A percentile compares a stretch with the other conserved stretches of the same genome.
Conservation (phyloP, 53 echinoderm and acorn worm species). For the Stichopus horrens region DNA sequence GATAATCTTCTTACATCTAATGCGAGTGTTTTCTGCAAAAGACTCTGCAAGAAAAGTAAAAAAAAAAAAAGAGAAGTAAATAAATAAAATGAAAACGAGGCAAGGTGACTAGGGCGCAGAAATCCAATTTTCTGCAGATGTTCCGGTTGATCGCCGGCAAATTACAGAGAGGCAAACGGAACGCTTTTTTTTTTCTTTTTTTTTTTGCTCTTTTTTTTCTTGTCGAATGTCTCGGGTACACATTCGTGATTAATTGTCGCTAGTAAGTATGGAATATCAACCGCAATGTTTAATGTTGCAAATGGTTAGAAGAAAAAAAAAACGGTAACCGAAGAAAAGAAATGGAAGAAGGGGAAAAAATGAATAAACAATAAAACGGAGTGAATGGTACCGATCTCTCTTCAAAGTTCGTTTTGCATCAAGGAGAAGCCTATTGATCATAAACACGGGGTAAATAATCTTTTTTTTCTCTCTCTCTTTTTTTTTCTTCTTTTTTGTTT, state of each 20-base stretch:
- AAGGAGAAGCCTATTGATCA: constrained; percentile 29
- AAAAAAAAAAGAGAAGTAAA: too few relatives aligned
- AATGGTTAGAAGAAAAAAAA: not conserved
- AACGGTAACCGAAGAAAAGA: not conserved
- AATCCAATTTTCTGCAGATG: constrained; percentile 45
- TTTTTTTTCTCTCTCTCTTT: not conserved
- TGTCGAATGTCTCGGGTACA: constrained; percentile 20
- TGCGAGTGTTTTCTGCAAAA: constrained; percentile 26
- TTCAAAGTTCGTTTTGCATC: constrained; percentile 28
- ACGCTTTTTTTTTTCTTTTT: not conserved
- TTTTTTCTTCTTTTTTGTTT: not conserved
- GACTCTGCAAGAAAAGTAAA: not conserved
- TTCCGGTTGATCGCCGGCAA: constrained; percentile 48
- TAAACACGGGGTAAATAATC: constrained; percentile 37
- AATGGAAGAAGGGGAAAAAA: not conserved
- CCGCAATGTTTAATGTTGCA: constrained; percentile 38
- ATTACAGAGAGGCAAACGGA: constrained; percentile 44
- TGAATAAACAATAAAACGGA: not conserved
- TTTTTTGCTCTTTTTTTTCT: not conserved
- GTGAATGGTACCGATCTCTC: constrained; percentile 6
- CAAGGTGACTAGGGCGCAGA: constrained; percentile 27
- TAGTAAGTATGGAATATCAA: constrained; percentile 9
- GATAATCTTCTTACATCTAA: constrained; percentile 37
- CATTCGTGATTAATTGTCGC: constrained; percentile 41
- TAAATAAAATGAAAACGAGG: constrained; percentile 2